Conservation (phyloP, 2,113 vertebrate genomes). For the Catharus minimus region DNA sequence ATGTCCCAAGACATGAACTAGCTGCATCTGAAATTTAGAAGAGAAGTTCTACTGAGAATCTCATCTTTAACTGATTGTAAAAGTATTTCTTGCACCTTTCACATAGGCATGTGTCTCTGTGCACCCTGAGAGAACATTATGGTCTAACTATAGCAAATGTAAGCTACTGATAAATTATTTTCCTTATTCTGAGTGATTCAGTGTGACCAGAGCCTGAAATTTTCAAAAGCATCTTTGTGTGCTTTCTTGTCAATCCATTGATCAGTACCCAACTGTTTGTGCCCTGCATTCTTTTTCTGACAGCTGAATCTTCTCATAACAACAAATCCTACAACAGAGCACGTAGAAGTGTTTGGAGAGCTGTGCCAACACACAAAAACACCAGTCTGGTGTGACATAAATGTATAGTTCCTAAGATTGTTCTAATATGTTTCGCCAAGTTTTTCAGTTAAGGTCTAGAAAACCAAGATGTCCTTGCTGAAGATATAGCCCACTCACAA, state of each 20-base stretch:
- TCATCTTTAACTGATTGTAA: not conserved
- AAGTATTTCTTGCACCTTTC: not conserved
- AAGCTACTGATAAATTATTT: not conserved
- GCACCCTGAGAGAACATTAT: not conserved
- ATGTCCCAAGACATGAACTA: not conserved
- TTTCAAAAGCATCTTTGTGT: not conserved
- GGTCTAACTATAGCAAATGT: not conserved
- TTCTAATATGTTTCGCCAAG: not conserved
- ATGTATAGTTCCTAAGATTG: not conserved
- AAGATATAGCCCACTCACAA: rapidly evolving
- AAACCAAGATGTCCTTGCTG: not conserved
- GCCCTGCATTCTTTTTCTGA: not conserved
- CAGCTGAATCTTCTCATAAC: not conserved
- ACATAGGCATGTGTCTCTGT: not conserved
- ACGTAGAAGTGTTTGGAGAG: not conserved
- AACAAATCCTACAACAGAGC: not conserved
- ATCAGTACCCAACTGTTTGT: not conserved
- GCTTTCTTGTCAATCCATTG: not conserved
- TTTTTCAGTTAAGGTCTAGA: not conserved
- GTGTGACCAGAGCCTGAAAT: not conserved
- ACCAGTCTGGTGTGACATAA: not conserved
- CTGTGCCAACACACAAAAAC: rapidly evolving
- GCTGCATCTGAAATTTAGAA: not conserved
- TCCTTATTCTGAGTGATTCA: not conserved
- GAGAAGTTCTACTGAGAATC: not conserved